Conservation (phyloP, 2,113 vertebrate genomes). For the Sinocyclocheilus anshuiensis region DNA sequence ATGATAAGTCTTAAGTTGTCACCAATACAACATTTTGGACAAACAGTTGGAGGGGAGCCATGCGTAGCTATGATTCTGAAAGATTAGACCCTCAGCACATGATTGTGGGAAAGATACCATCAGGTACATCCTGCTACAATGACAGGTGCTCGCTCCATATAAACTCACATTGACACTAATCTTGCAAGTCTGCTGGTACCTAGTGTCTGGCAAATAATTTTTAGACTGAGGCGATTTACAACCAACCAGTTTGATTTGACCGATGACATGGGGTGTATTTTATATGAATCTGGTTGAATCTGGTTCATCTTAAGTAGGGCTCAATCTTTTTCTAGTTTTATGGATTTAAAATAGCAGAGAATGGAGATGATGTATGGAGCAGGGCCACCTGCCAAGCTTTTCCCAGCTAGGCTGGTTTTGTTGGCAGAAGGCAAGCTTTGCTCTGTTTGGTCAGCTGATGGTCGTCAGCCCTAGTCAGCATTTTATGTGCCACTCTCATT, state of each 20-base stretch:
- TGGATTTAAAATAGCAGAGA: neutral
- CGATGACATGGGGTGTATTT: neutral
- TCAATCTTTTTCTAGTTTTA: neutral
- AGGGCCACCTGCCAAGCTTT: neutral
- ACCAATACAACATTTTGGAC: conserved; percentile 1
- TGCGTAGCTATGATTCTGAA: neutral
- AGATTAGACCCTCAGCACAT: conserved; percentile 3
- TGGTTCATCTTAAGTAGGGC: neutral
- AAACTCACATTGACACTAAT: conserved; percentile 34
- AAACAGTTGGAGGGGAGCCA: conserved; percentile 38
- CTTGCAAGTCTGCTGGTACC: conserved; percentile 16
- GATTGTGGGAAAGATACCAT: conserved; percentile 13
- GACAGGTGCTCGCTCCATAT: conserved; percentile 39
- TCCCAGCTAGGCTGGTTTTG: neutral
- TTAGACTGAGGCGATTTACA: neutral
- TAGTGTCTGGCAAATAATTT: neutral
- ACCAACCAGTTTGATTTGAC: neutral
- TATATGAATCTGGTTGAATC: neutral
- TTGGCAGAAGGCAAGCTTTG: conserved; percentile 4
- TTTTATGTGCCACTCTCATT: conserved; percentile 34
- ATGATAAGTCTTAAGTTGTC: neutral
- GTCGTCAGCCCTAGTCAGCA: conserved; percentile 24
- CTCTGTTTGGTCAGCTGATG: conserved; percentile 46
- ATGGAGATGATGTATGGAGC: neutral
- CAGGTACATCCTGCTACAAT: conserved; percentile 27